Conservation (phyloP, 2,888 invertebrate species). For the Shargacucullia verbasci region DNA sequence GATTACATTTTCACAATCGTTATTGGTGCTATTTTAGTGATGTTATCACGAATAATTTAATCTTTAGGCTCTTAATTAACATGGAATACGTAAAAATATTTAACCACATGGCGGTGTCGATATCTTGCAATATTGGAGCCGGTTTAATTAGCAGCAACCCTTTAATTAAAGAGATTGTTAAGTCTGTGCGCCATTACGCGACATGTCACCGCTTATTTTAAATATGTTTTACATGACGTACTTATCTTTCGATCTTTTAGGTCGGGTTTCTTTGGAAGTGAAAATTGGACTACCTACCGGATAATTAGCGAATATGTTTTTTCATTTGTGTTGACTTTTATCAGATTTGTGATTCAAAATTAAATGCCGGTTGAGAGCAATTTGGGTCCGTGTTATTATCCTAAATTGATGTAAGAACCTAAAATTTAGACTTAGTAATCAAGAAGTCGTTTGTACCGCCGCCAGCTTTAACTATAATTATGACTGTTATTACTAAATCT, state of each 20-base stretch:
- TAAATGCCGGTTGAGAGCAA: slow-evolving; percentile 5
- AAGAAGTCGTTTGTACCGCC: slow-evolving; percentile 36
- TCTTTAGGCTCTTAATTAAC: slow-evolving; percentile 21
- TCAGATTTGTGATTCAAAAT: neutral
- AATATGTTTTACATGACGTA: slow-evolving; percentile 6
- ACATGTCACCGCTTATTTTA: slow-evolving; percentile 33
- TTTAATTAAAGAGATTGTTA: slow-evolving; percentile 57
- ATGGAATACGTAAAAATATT: slow-evolving; percentile 16
- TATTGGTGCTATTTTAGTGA: slow-evolving; percentile 7
- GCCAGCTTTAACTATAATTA: slow-evolving; percentile 38
- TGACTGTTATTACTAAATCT: slow-evolving; percentile 42
- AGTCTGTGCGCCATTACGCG: slow-evolving; percentile 33
- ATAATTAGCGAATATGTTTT: neutral
- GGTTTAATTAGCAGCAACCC: slow-evolving; percentile 56
- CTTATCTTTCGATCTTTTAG: slow-evolving; percentile 11
- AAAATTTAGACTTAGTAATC: slow-evolving; percentile 41
- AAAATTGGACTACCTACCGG: neutral
- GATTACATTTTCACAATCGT: neutral
- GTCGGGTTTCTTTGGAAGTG: neutral
- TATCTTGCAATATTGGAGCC: slow-evolving; percentile 47
- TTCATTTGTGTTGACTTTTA: neutral
- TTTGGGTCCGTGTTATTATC: slow-evolving; percentile 26
- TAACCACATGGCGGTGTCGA: slow-evolving; percentile 38
- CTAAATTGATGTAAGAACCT: slow-evolving; percentile 18
- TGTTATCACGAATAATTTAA: slow-evolving; percentile 14